Base-by-base conservation (phyloP, 2,797 vertebrate genomes). In the Coccyzus lansbergi region DNA sequence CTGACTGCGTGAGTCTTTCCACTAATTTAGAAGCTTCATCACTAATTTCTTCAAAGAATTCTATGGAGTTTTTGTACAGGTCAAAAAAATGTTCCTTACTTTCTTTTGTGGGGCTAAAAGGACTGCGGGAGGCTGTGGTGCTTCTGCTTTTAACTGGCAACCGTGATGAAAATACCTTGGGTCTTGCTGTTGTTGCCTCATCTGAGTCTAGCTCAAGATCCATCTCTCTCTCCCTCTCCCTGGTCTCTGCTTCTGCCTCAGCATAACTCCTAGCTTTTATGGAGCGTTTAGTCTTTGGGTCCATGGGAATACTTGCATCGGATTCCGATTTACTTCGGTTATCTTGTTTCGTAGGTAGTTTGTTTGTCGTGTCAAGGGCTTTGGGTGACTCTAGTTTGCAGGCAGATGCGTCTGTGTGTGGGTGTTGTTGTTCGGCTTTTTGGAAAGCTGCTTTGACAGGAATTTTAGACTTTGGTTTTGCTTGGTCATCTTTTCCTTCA, bases 1-100 rank as follows among this genome's bases (percentile, higher is more conserved):
- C 98, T 95, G 98, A 98, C 97, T 99, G 98, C 5, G 98, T 98
- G 95, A 99, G 98, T 97, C 98, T 98, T 77, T 99, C 98, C 93
- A 99, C 99, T 96, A 99, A 97, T 96, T 99, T 99, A 95, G 99
- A 99, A 71, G 99, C 99, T 98, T 99, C 99, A 15, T 99, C 98
- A 15, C 99, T 99, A 98, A 99, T 99, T 97, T 99, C 99, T 97
- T 99, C 98, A 97, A 99, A 99, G 97, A 99, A 99, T 86, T 99
- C 99, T 96, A 99, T 97, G 67, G 99, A 98, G 95, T 98, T 98
- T 97, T 98, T 99, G 86, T 97, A 98, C 91, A 98, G 95, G 94
- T 98, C 98, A 97, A 98, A 97, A 96, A 98, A 98, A 28, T 95
- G 96, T 80, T 98, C 98, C 96, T 98, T 98, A 98, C 98, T 99